phyloP scores from a whole-genome alignment of 2,888 invertebrate genomes.

The Saturnia japonica region DNA sequence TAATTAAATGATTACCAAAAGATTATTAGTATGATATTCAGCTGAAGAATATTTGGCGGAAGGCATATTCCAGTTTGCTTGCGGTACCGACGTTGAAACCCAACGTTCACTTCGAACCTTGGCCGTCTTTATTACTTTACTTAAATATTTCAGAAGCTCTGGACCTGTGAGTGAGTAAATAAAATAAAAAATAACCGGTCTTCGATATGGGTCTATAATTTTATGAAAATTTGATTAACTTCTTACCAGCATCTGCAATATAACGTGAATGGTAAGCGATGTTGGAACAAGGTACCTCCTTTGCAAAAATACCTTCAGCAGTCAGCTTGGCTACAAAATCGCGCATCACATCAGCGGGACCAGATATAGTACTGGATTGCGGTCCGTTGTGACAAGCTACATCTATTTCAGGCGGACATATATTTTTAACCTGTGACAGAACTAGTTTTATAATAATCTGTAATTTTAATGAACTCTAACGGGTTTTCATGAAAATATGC shows the following conservation, averaged over 20 bases:
- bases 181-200: neutral
- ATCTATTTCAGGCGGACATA: constrained; percentile 69
- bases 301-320: constrained; percentile 43
- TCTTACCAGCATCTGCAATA: constrained; percentile 82
- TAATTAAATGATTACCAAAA: constrained; percentile 74
- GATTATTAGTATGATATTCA: constrained; percentile 91
- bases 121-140: constrained; percentile 81
- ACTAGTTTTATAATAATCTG: constrained; percentile 37
- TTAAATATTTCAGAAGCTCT: constrained; percentile 80
- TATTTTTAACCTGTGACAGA: constrained; percentile 31
- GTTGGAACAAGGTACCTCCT: constrained; percentile 83
- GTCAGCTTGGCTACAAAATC: constrained; percentile 75
- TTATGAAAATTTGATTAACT: constrained; percentile 26
- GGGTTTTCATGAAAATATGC: neutral
- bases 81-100: constrained; percentile 90
- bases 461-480: neutral
- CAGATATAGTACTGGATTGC: constrained; percentile 88
- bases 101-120: constrained; percentile 86
- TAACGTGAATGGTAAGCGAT: constrained; percentile 93
- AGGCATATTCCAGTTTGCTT: constrained; percentile 79
- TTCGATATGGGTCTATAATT: neutral
- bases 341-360: constrained; percentile 83
- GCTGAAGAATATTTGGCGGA: constrained; percentile 83
- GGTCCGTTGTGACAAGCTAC: constrained; percentile 90
- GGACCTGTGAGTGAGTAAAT: constrained; percentile 48